phyloP scores from a whole-genome alignment of 2,888 invertebrate genomes.

The Synanthedon tipuliformis region DNA sequence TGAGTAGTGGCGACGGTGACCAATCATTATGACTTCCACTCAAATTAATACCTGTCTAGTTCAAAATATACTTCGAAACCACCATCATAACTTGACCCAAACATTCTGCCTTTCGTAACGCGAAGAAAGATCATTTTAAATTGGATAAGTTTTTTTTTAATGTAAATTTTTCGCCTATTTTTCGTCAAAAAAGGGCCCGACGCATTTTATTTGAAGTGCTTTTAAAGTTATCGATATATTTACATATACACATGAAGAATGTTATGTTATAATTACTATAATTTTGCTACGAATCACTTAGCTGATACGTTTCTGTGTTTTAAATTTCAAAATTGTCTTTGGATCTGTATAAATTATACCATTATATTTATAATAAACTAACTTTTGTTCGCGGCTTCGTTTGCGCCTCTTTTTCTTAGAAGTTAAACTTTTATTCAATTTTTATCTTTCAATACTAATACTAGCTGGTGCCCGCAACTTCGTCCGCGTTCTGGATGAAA shows the following conservation, averaged over 20 bases:
- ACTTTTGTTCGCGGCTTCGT: no score
- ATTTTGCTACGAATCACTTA: background rate
- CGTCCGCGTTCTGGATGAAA: no score
- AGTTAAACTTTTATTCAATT: no score
- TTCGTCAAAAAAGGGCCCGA: slow-evolving; percentile 36
- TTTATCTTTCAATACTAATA: no score
- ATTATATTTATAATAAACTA: no score
- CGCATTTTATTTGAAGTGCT: slow-evolving; percentile 54
- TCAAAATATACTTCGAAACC: slow-evolving; percentile 1
- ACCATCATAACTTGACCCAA: background rate
- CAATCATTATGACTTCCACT: slow-evolving; percentile 56
- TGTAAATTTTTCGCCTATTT: slow-evolving; percentile 59
- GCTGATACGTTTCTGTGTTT: no score
- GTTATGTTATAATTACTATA: background rate
- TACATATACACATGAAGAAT: slow-evolving; percentile 35
- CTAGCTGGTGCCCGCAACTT: no score
- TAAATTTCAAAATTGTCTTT: no score
- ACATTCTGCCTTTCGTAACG: background rate
- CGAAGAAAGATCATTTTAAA: background rate
- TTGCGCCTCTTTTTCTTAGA: no score
- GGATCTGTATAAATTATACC: no score
- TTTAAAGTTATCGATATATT: slow-evolving; percentile 61
- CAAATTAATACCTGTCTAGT: slow-evolving; percentile 64
- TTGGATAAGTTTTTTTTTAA: slow-evolving; percentile 45
- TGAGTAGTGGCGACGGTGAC: background rate